These are phyloP conservation scores for Adelphocoris suturalis DNA, from an alignment of 2,888 invertebrate genomes.

Conservation along the genomic window DNA sequence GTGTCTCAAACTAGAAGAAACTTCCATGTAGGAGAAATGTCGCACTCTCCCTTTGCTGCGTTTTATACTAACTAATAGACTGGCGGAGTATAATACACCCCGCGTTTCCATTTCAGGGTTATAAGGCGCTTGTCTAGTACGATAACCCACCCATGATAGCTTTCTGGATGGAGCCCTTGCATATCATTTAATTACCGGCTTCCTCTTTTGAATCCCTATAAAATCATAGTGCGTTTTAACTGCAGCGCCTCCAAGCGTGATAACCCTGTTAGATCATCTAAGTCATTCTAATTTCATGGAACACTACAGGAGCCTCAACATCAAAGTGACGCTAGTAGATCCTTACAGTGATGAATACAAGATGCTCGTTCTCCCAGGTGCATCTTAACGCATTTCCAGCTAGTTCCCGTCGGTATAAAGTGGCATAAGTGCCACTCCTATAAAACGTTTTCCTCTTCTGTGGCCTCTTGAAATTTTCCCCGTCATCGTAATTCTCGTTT, in stretches of 20 bases:
- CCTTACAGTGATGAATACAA: not conserved
- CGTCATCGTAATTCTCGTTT: not conserved
- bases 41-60: no score
- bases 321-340: not conserved
- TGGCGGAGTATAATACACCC: no score
- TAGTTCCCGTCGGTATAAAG: not conserved
- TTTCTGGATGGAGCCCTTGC: no score
- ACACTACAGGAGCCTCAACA: not conserved
- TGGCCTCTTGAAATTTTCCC: not conserved
- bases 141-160: no score
- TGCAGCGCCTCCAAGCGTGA: not conserved
- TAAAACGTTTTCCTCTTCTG: conserved; percentile 4
- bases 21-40: no score
- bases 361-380: not conserved
- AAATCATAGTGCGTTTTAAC: not conserved
- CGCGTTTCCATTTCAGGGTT: no score
- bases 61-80: no score
- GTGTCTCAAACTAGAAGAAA: no score
- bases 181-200: no score
- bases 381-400: not conserved
- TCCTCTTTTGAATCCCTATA: no score
- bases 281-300: not conserved
- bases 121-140: no score
- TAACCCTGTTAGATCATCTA: not conserved
- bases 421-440: not conserved